Base-by-base conservation (phyloP, 2,888 invertebrate species). In the Dynastes maya region DNA sequence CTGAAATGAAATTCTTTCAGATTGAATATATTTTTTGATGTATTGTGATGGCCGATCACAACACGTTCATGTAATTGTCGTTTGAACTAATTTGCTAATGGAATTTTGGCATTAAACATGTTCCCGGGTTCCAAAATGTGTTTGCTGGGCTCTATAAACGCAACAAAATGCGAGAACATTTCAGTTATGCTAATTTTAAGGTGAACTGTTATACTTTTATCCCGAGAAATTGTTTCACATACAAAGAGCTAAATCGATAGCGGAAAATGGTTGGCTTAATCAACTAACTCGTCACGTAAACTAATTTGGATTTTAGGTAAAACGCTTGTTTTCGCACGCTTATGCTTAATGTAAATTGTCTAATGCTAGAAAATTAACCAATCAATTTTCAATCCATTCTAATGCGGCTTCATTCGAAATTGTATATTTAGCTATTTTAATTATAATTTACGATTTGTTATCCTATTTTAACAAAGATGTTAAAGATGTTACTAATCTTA, bases 11-110 rank as follows among this genome's bases (percentile, higher is more conserved):
- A 45, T 11, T 45, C 0, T 45, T 45, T 45, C 8, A 45, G 5
- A 37, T 37, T 45, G 8, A 8, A 45, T 45, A 45, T 8, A 0
- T 45, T 45, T 11, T 45, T 45, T 45, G 45, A 45, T 6, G 37
- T 37, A 37, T 6, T 37, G 6, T 37, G 53, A 3, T 11, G n/a
- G 6, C 1, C 6, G 55, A 55, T 55, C 16, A 22, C n/a, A 55
- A 16, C 55, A 55, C 32, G 29, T 53, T 13, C 1, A 29, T 13
- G 9, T 29, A 51, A 70, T 70, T 32, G 29, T 32, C 13, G 45
- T 70, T 70, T 4, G 37, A 53, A 55, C 55, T 58, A 71, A 71
- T 71, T 71, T 55, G 11, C 71, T 71, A 58, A 71, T 71, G 71
- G 71, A 71, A 55, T 71, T 71, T 55, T 13, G 16, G 37, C 71